Evolutionary conservation across 2,797 vertebrate species (phyloP).

Genomic region (Semaprochilodus insignis): DNA sequence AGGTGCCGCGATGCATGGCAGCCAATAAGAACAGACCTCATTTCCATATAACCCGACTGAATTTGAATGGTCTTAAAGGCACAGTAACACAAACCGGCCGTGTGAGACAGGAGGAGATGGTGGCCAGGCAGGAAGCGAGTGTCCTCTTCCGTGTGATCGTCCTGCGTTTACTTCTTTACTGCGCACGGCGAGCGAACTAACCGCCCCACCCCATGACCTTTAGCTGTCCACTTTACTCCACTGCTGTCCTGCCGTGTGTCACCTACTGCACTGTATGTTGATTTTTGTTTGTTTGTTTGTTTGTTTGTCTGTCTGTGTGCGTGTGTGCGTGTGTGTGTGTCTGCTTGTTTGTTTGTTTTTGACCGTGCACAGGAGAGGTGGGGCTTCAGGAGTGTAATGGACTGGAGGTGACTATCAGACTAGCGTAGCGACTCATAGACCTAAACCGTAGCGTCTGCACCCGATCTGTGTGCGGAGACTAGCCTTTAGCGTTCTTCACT

Average conservation of each 20-base stretch:
- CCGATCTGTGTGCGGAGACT: constrained; percentile 77
- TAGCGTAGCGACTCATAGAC: constrained; percentile 83
- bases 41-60: too few relatives aligned
- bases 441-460: constrained; percentile 84
- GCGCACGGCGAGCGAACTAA: not conserved
- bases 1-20: too few relatives aligned
- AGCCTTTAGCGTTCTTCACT: constrained; percentile 79
- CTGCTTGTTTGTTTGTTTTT: constrained; percentile 79
- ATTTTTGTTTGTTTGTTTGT: constrained; percentile 55
- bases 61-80: too few relatives aligned
- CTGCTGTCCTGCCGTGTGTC: constrained; percentile 42
- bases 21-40: too few relatives aligned
- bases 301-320: constrained; percentile 59
- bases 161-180: not conserved
- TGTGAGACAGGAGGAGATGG: too few relatives aligned
- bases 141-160: too few relatives aligned
- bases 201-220: constrained; percentile 6
- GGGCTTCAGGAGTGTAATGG: constrained; percentile 82
- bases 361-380: constrained; percentile 84
- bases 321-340: constrained; percentile 67
- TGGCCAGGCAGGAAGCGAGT: too few relatives aligned
- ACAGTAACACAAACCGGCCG: too few relatives aligned
- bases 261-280: constrained; percentile 58
- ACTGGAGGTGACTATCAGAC: constrained; percentile 87
- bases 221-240: constrained; percentile 42